A percentile compares a stretch with the other conserved stretches of the same genome.
phyloP scores from a whole-genome alignment of 2,113 vertebrate species.

The Poeciliopsis turrubarensis region DNA sequence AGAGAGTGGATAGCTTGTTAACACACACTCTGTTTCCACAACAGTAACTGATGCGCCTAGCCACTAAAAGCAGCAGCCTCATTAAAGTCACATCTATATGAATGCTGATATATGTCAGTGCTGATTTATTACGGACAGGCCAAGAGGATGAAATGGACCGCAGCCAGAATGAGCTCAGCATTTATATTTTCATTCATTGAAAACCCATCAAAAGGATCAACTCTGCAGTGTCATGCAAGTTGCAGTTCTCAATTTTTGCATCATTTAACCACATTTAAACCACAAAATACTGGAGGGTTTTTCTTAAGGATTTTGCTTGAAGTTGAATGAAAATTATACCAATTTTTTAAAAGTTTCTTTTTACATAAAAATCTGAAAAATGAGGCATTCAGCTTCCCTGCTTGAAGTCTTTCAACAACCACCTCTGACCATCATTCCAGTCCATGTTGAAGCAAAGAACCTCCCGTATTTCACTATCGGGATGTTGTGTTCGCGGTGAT shows the following conservation, averaged over 20 bases:
- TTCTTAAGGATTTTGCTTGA: no score
- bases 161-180: slow-evolving; percentile 37
- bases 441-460: no score
- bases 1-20: slow-evolving; percentile 6
- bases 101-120: slow-evolving; percentile 28
- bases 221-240: neutral
- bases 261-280: neutral
- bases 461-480: no score
- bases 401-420: no score
- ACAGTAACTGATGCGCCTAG: slow-evolving; percentile 48
- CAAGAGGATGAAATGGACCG: slow-evolving; percentile 22
- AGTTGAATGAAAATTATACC: no score
- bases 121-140: slow-evolving; percentile 42
- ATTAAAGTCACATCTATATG: slow-evolving; percentile 47
- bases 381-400: no score
- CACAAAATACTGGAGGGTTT: no score
- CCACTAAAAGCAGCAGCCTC: slow-evolving; percentile 38
- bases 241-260: neutral
- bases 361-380: neutral
- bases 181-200: slow-evolving; percentile 17
- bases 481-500: no score
- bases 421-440: no score
- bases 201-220: slow-evolving; percentile 15
- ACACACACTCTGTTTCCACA: slow-evolving; percentile 46
- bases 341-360: neutral